Conservation (phyloP, 2,888 invertebrate species). For the Laspeyria flexula region DNA sequence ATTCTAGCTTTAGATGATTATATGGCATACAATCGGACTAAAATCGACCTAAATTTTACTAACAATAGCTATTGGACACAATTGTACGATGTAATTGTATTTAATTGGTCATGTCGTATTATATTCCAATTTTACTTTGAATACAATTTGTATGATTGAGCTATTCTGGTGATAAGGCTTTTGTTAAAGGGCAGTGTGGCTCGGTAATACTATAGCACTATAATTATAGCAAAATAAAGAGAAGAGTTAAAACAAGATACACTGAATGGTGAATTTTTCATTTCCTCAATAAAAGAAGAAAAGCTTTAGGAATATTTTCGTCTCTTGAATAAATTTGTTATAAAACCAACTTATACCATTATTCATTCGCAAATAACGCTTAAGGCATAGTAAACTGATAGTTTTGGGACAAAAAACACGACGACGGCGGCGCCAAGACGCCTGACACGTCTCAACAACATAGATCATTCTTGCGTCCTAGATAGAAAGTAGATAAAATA, state of each 20-base stretch:
- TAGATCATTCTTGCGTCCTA: slow-evolving; percentile 60
- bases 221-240: too few relatives aligned
- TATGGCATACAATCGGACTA: slow-evolving; percentile 54
- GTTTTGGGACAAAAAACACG: slow-evolving; percentile 43
- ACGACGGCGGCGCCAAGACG: slow-evolving; percentile 60
- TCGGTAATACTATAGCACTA: too few relatives aligned
- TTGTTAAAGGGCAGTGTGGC: too few relatives aligned
- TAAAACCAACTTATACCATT: slow-evolving; percentile 16
- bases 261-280: too few relatives aligned
- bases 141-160: too few relatives aligned
- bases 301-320: not conserved
- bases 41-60: slow-evolving; percentile 52
- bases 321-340: not conserved
- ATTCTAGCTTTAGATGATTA: slow-evolving; percentile 55
- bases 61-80: slow-evolving; percentile 54
- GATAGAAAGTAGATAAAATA: slow-evolving; percentile 53
- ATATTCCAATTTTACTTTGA: slow-evolving; percentile 44
- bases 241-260: too few relatives aligned
- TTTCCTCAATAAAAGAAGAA: not conserved
- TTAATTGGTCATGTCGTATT: slow-evolving; percentile 67
- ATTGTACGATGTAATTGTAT: slow-evolving; percentile 59
- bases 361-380: slow-evolving; percentile 28
- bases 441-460: slow-evolving; percentile 53
- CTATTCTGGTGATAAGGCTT: too few relatives aligned
- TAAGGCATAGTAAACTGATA: slow-evolving; percentile 28